Conservation (phyloP, 2,888 invertebrate species). For the Eucriotettix oculatus region DNA sequence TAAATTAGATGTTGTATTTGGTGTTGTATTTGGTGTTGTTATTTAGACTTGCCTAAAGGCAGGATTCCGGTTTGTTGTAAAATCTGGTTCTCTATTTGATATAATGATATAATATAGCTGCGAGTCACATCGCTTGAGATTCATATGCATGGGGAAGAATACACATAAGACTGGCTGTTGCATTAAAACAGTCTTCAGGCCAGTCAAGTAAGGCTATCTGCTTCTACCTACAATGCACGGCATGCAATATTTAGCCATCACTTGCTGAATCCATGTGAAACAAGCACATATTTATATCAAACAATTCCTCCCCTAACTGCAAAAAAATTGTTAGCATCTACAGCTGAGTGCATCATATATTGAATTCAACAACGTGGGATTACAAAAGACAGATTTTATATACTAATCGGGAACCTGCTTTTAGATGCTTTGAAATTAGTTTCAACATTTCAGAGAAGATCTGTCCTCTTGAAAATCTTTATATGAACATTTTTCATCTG, state of each 20-base stretch:
- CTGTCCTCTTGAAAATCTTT: not conserved
- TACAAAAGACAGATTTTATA: slow-evolving; percentile 9
- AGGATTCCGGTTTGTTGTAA: slow-evolving; percentile 13
- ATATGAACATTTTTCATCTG: not conserved
- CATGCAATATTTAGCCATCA: not conserved
- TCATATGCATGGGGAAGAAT: slow-evolving; percentile 11
- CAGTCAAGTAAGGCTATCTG: slow-evolving; percentile 18
- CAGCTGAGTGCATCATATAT: no score
- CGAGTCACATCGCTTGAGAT: slow-evolving; percentile 7
- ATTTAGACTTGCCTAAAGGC: slow-evolving; percentile 7
- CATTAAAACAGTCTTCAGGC: slow-evolving; percentile 32
- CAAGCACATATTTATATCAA: no score
- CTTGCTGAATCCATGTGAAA: no score
- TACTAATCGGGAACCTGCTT: slow-evolving; percentile 11
- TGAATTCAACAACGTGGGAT: no score
- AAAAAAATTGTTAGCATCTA: no score
- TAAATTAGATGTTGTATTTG: not conserved
- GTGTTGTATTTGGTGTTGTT: not conserved
- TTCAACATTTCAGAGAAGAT: not conserved
- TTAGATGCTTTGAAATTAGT: slow-evolving; percentile 2
- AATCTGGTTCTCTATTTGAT: slow-evolving; percentile 8
- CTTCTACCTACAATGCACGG: slow-evolving; percentile 3
- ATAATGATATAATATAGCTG: not conserved
- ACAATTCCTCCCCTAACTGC: no score
- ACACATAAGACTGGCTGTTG: slow-evolving; percentile 25